A percentile compares a stretch with the other conserved stretches of the same genome.
These are phyloP conservation scores for Rotaria sp. DNA, from an alignment of 2,888 invertebrate species.

Conservation along the genomic window DNA sequence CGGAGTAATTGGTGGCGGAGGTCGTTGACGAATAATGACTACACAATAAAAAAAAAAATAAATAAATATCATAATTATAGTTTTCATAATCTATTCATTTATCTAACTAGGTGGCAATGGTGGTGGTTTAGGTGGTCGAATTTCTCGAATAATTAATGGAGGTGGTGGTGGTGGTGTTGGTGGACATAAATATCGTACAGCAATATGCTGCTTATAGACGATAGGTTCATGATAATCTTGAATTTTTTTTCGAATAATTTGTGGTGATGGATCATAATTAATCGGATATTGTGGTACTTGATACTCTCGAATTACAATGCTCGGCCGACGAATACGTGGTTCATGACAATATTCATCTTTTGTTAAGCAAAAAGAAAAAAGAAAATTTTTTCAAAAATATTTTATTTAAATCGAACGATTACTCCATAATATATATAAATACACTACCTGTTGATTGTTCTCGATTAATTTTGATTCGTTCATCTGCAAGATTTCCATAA, in stretches of 20 bases:
- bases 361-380: neutral
- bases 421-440: neutral
- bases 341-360: neutral
- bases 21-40: slow-evolving; percentile 28
- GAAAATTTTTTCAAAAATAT: neutral
- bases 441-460: neutral
- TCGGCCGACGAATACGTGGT: slow-evolving; percentile 3
- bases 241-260: slow-evolving; percentile 32
- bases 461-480: neutral
- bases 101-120: neutral
- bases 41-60: neutral
- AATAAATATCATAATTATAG: neutral
- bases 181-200: slow-evolving; percentile 38
- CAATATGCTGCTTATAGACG: slow-evolving; percentile 35
- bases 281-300: slow-evolving; percentile 18
- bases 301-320: slow-evolving; percentile 1
- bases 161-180: slow-evolving; percentile 37
- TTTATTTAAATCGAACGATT: neutral
- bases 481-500: neutral
- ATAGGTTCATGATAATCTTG: slow-evolving; percentile 4
- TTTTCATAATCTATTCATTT: neutral
- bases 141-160: slow-evolving; percentile 14
- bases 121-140: neutral
- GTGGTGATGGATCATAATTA: slow-evolving; percentile 35
- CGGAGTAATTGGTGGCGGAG: neutral